Percentiles rank a stretch among this genome's conserved stretches.
Evolutionary conservation across 1,140 invertebrate species (phyloP).

Genomic region (Drosophila malerkotliana): DNA sequence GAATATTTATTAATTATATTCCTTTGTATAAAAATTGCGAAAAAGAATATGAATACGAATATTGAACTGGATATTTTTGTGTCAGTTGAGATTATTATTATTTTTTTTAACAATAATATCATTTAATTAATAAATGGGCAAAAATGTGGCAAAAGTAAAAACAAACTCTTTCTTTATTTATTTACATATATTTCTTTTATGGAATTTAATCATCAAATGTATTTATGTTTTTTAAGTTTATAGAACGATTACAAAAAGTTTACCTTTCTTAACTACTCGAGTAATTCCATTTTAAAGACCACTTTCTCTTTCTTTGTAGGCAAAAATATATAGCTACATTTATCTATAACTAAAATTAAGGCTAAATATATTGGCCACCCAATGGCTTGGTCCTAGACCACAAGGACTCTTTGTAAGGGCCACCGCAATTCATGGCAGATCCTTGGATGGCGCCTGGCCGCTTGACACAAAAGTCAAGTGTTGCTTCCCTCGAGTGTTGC

Average conservation of each 20-base stretch:
- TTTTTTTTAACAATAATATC: background rate
- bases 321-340: background rate
- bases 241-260: too few relatives aligned
- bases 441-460: slow-evolving; percentile 26
- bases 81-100: background rate
- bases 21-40: background rate
- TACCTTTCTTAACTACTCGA: too few relatives aligned
- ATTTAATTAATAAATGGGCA: background rate
- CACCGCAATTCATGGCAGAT: slow-evolving; percentile 46
- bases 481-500: slow-evolving; percentile 72
- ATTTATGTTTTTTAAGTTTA: too few relatives aligned
- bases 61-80: background rate
- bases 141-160: background rate
- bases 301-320: background rate
- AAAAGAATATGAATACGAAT: background rate
- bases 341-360: slow-evolving; percentile 28
- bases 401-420: slow-evolving; percentile 31
- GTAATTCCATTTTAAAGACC: background rate
- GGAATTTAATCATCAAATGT: too few relatives aligned
- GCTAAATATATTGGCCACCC: slow-evolving; percentile 17
- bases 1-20: background rate
- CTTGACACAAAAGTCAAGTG: slow-evolving; percentile 81
- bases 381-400: background rate
- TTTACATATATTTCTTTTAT: too few relatives aligned
- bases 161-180: background rate